A percentile compares a stretch with the other conserved stretches of the same genome.
Evolutionary conservation across 2,888 invertebrate species (phyloP).

Genomic region (Catocala fraxini): DNA sequence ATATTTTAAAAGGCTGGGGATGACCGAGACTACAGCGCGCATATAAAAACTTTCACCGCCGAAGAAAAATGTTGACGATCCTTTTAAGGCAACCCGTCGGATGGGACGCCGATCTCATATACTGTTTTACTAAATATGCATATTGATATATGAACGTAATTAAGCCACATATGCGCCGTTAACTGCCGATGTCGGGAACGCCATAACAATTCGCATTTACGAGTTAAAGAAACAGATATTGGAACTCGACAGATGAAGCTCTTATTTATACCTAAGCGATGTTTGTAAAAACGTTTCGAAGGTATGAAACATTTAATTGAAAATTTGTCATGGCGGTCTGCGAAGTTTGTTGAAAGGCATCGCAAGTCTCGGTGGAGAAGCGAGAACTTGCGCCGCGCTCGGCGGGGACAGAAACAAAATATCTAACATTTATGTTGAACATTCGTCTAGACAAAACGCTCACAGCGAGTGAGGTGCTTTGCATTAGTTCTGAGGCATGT

Average conservation of each 20-base stretch:
- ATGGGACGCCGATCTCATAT: constrained; percentile 61
- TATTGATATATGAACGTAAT: constrained; percentile 62
- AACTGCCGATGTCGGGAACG: constrained; percentile 39
- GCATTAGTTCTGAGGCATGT: constrained; percentile 52
- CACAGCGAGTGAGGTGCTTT: constrained; percentile 48
- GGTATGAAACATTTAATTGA: constrained; percentile 53
- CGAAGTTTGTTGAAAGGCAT: constrained; percentile 65
- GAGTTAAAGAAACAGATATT: constrained; percentile 42
- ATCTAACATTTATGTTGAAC: constrained; percentile 59
- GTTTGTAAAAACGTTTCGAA: constrained; percentile 19
- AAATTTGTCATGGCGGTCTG: constrained; percentile 60
- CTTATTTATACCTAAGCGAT: constrained; percentile 20
- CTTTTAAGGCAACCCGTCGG: constrained; percentile 74
- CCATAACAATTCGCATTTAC: constrained; percentile 42
- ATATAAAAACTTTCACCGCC: constrained; percentile 76
- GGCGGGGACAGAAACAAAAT: constrained; percentile 56
- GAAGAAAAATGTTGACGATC: constrained; percentile 75
- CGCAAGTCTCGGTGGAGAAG: constrained; percentile 40
- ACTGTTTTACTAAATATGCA: constrained; percentile 60
- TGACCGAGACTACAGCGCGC: constrained; percentile 55
- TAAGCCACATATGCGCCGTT: constrained; percentile 55
- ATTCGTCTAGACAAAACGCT: constrained; percentile 70
- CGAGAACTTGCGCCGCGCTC: constrained; percentile 21
- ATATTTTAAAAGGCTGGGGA: constrained; percentile 75
- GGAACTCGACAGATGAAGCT: constrained; percentile 26